A percentile compares a stretch with the other conserved stretches of the same genome.
These are phyloP conservation scores for Tauraco hartlaubi DNA, from an alignment of 2,797 vertebrate genomes.

Conservation along the genomic window DNA sequence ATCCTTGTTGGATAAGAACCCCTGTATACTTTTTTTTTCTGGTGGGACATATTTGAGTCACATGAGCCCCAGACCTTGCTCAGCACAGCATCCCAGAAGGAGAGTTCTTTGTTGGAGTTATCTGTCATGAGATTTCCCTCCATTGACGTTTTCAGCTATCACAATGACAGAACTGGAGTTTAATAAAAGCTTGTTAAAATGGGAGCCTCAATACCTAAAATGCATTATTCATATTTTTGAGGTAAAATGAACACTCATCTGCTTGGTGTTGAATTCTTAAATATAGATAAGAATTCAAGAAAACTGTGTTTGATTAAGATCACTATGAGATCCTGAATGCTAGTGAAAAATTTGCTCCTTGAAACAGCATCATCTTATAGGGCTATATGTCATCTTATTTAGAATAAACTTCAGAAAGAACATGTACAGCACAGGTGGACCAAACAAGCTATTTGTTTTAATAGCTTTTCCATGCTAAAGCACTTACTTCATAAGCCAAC, in stretches of 20 bases:
- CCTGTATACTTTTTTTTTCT: background rate
- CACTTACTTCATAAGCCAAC: background rate
- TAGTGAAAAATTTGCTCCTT: background rate
- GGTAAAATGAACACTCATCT: background rate
- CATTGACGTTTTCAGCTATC: background rate
- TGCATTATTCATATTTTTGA: background rate
- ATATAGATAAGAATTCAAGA: background rate
- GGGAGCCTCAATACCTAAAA: background rate
- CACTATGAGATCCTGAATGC: background rate
- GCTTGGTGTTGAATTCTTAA: background rate
- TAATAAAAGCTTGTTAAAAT: background rate
- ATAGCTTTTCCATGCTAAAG: background rate
- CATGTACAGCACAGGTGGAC: background rate
- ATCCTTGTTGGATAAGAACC: background rate
- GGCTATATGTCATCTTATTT: background rate
- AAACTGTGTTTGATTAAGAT: background rate
- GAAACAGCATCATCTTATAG: background rate
- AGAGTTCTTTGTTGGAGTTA: background rate
- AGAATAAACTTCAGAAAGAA: background rate
- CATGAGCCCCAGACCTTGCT: background rate
- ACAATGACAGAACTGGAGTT: background rate
- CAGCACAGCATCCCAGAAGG: background rate
- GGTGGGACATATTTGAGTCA: accelerated
- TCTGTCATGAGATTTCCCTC: background rate
- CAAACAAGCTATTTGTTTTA: background rate